Evolutionary conservation across 1,140 invertebrate species (phyloP), one percentile per base, ranked within the genome.

Genomic region (Xylocopa sonorina): DNA sequence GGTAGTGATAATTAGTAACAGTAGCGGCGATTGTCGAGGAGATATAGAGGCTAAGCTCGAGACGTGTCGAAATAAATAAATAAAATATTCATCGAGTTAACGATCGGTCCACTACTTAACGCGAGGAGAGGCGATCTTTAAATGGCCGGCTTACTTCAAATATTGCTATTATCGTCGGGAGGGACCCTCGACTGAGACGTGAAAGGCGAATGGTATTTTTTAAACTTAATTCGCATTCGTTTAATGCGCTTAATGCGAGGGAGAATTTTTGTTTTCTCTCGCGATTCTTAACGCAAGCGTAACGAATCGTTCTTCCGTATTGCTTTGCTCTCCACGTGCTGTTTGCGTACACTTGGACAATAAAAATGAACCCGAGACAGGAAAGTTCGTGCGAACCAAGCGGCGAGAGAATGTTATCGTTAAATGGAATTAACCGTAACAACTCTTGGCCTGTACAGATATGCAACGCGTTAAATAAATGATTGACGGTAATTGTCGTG

Each of bases 11-110:
- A 55, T 7, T 53, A 29, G 58, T 66, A 66, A 51, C 10, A 27
- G n/a, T 69, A 78, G 57, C 34, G 18, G 57, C 34, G 18, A 29
- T 71, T 48, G 60, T 62, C 21, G 21, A 71, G 53, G 34, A 78
- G 57, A 60, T 72, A 69, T 82, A 85, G 84, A 86, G 84, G 84
- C 84, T 85, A 85, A 85, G 83, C 55, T 69, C 60, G 66, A 69
- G 85, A 63, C 71, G 57, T 80, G 78, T 82, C 69, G 64, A 81
- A 68, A 75, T 43, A 41, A 41, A 16, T 29, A 51, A 81, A 68
- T 72, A 34, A 41, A 41, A 16, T 29, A 51, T 66, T 67, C 50
- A 58, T 80, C 41, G 51, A 32, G n/a, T n/a, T n/a, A 60, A 67
- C 58, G 58, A 71, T 71, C 80, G 69, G 67, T 78, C n/a, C 55